phyloP scores from a whole-genome alignment of 1,140 invertebrate species.

The Archegozetes longisetosus region DNA sequence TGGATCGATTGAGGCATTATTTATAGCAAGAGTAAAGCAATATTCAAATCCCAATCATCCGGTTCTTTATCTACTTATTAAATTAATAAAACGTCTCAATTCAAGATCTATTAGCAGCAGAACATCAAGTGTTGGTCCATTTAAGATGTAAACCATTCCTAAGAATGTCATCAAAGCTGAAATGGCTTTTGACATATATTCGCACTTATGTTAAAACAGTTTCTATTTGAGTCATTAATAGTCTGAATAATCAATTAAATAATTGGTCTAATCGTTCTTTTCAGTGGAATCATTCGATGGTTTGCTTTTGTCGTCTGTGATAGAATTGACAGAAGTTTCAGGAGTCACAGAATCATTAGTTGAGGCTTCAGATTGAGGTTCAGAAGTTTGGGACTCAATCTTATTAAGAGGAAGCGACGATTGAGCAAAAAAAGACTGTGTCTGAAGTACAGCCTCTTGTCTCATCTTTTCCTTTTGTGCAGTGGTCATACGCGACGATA shows the following conservation, averaged over 20 bases:
- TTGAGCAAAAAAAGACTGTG: constrained; percentile 25
- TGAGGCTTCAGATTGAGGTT: not conserved
- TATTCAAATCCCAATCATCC: too few relatives aligned
- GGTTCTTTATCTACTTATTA: too few relatives aligned
- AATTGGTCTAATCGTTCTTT: not conserved
- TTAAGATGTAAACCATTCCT: too few relatives aligned
- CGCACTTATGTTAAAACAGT: too few relatives aligned
- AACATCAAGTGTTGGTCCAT: too few relatives aligned
- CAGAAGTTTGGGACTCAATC: not conserved
- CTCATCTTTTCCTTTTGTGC: constrained; percentile 27
- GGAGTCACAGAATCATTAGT: not conserved
- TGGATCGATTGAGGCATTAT: too few relatives aligned
- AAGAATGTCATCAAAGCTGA: too few relatives aligned
- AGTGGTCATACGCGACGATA: constrained; percentile 18
- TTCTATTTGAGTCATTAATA: not conserved
- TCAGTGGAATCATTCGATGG: not conserved
- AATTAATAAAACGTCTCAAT: too few relatives aligned
- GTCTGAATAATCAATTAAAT: not conserved
- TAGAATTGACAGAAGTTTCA: not conserved
- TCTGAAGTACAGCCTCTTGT: constrained; percentile 25
- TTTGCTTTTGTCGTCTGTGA: not conserved
- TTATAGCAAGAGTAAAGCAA: too few relatives aligned
- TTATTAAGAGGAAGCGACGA: constrained; percentile 5
- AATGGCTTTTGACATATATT: too few relatives aligned
- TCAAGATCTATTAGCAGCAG: too few relatives aligned